Evolutionary conservation across 2,888 invertebrate genomes (phyloP).

Genomic region (Chouioia cunea): DNA sequence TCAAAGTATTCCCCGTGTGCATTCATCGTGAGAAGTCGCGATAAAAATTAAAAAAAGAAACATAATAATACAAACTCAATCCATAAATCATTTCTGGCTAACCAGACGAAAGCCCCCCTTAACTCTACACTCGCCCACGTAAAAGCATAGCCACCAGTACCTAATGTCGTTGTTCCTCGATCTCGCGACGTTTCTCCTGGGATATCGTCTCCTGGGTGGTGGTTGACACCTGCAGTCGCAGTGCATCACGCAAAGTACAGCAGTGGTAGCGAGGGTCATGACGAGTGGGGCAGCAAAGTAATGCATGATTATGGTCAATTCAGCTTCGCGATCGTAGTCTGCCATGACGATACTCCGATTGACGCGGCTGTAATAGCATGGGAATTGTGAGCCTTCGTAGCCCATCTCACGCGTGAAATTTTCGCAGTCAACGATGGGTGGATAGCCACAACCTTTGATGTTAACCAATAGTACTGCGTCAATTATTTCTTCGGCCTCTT

Average conservation of each 20-base stretch:
- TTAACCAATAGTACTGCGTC: slow-evolving; percentile 81
- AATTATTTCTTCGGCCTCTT: slow-evolving; percentile 59
- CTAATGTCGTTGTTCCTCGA: slow-evolving; percentile 72
- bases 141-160: slow-evolving; percentile 62
- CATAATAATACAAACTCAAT: no score
- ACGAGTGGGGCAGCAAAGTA: slow-evolving; percentile 88
- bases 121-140: slow-evolving; percentile 48
- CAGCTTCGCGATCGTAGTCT: slow-evolving; percentile 85
- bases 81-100: slow-evolving; percentile 30
- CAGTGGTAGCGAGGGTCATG: slow-evolving; percentile 85
- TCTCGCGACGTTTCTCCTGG: slow-evolving; percentile 64
- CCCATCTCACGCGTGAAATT: slow-evolving; percentile 82
- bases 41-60: neutral
- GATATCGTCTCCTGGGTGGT: slow-evolving; percentile 74
- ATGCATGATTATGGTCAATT: slow-evolving; percentile 85
- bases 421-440: slow-evolving; percentile 81
- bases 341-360: slow-evolving; percentile 87
- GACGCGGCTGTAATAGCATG: slow-evolving; percentile 81
- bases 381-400: slow-evolving; percentile 76
- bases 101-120: slow-evolving; percentile 37
- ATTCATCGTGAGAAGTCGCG: slow-evolving; percentile 14
- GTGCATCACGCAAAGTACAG: slow-evolving; percentile 87
- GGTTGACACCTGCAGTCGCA: slow-evolving; percentile 84
- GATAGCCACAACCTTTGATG: slow-evolving; percentile 88
- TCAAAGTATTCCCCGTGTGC: slow-evolving; percentile 19